These are phyloP conservation scores for Lindbergichthys nudifrons DNA, from an alignment of 2,797 vertebrate genomes.

Conservation along the genomic window DNA sequence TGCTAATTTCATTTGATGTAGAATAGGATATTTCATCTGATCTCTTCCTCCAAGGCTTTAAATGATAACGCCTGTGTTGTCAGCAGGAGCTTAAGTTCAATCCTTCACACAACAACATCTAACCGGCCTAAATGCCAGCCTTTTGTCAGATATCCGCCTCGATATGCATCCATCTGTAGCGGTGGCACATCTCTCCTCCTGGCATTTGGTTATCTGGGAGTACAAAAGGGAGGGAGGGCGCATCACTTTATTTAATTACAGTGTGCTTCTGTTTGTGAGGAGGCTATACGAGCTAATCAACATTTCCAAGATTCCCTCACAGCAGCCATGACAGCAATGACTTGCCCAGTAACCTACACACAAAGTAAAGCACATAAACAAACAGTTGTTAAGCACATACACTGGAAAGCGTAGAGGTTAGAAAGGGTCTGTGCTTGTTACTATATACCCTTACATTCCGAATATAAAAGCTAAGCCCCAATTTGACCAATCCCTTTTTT, in stretches of 20 bases:
- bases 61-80: slow-evolving; percentile 10
- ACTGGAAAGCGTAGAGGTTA: neutral
- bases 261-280: slow-evolving; percentile 43
- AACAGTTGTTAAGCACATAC: neutral
- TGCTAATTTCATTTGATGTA: neutral
- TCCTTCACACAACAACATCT: neutral
- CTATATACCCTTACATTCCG: no score
- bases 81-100: slow-evolving; percentile 11
- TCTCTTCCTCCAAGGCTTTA: neutral
- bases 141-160: slow-evolving; percentile 18
- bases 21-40: neutral
- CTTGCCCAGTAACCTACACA: neutral
- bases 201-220: slow-evolving; percentile 49
- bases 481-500: no score
- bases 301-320: slow-evolving; percentile 29
- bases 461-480: no score
- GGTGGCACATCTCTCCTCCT: slow-evolving; percentile 7
- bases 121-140: slow-evolving; percentile 24
- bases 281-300: slow-evolving; percentile 55
- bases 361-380: no score
- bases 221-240: slow-evolving; percentile 20
- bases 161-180: slow-evolving; percentile 19
- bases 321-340: slow-evolving; percentile 20
- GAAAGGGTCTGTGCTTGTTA: neutral
- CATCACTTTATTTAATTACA: slow-evolving; percentile 58